Percentiles rank a stretch among this genome's conserved stretches.
phyloP scores from a whole-genome alignment of 2,888 invertebrate genomes.

The Ophion obscuratus region DNA sequence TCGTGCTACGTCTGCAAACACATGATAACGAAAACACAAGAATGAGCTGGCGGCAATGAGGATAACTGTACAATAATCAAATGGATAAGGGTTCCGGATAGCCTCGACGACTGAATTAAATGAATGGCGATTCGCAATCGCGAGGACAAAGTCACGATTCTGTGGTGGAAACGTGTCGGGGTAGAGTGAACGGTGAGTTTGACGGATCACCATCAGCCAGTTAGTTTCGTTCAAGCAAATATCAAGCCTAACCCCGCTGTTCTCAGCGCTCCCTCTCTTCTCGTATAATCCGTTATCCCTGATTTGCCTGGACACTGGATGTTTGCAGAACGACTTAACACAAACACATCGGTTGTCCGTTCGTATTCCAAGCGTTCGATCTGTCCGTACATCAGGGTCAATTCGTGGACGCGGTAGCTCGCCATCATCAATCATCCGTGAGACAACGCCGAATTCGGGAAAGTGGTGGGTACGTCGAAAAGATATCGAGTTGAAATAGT shows the following conservation, averaged over 20 bases:
- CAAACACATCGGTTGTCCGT: conserved; percentile 29
- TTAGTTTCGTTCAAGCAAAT: conserved; percentile 73
- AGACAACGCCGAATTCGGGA: neutral
- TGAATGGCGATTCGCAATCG: neutral
- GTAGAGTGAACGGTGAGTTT: conserved; percentile 70
- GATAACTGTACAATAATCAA: neutral
- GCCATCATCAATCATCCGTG: conserved; percentile 43
- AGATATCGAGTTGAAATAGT: conserved; percentile 41
- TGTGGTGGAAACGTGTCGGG: conserved; percentile 9
- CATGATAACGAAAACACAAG: conserved; percentile 68
- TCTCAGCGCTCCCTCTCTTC: conserved; percentile 66
- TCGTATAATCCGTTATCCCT: conserved; percentile 74
- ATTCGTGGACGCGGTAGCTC: conserved; percentile 30
- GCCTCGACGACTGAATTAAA: neutral
- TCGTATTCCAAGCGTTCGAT: conserved; percentile 39
- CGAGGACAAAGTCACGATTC: conserved; percentile 6
- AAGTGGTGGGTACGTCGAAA: conserved; percentile 7
- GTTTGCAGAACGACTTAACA: conserved; percentile 74
- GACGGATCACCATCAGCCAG: conserved; percentile 73
- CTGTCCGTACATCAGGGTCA: conserved; percentile 20
- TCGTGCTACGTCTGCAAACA: conserved; percentile 91
- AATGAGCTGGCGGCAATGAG: neutral
- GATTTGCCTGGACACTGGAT: conserved; percentile 70
- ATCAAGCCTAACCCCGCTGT: conserved; percentile 73
- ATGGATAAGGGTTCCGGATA: neutral